phyloP scores from a whole-genome alignment of 2,113 vertebrate species.

The Triplophysa dalaica region DNA sequence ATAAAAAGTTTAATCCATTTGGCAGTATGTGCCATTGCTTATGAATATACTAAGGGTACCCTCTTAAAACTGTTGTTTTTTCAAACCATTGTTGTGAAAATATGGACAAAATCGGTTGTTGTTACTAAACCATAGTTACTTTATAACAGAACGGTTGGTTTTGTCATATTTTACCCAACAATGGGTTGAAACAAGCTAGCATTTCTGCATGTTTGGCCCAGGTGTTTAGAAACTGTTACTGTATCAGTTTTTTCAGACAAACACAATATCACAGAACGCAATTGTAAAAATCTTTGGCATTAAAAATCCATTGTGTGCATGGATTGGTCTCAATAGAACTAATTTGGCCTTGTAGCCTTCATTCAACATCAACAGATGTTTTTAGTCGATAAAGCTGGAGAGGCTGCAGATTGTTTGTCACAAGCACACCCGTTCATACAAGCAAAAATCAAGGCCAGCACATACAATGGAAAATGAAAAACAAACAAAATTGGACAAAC shows the following conservation, averaged over 20 bases:
- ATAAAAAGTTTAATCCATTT: conserved; percentile 1
- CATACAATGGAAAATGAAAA: background rate
- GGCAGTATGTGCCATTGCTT: background rate
- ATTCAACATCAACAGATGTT: conserved; percentile 27
- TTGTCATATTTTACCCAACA: too few species aligned
- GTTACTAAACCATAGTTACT: too few species aligned
- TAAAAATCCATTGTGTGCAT: conserved; percentile 16
- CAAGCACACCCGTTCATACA: conserved; percentile 25
- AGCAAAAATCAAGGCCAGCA: conserved; percentile 24
- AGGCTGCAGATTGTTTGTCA: conserved; percentile 17
- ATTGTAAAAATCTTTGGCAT: conserved; percentile 42
- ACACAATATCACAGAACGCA: background rate
- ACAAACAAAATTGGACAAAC: conserved; percentile 19
- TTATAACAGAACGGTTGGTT: too few species aligned
- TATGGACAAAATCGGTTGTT: too few species aligned
- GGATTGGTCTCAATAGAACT: background rate
- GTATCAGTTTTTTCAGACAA: background rate
- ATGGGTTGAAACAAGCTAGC: too few species aligned
- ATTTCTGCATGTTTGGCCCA: conserved; percentile 1
- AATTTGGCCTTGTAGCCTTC: background rate
- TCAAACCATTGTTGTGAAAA: too few species aligned
- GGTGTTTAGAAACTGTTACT: conserved; percentile 8
- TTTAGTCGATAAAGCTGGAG: conserved; percentile 14
- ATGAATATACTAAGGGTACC: background rate
- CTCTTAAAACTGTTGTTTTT: too few species aligned